Base-by-base conservation (phyloP, 2,113 vertebrate species). In the Lepus americanus region DNA sequence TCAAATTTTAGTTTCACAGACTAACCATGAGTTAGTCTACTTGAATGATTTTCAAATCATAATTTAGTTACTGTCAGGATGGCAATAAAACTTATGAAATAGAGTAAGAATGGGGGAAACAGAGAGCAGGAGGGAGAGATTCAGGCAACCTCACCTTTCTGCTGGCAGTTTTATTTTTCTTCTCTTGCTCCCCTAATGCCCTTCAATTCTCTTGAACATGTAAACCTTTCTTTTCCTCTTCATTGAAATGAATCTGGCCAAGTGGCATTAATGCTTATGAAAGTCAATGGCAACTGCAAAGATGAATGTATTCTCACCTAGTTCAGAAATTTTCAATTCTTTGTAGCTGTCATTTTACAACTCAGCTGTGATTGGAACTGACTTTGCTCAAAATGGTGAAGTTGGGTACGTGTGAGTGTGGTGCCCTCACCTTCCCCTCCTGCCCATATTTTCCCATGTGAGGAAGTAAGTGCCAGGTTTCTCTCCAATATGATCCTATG, bases 51-150 rank as follows among this genome's bases (percentile, higher is more conserved):
- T 97, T 97, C 91, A 93, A 95, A 95, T 91, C 92, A 93, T 95
- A 94, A 96, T 96, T 95, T 96, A 92, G 95, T 78, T 92, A 96
- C 83, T 82, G 96, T 95, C 97, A 91, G 87, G 86, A 82, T 78
- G 89, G 76, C 90, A 89, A 59, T 96, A 96, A 95, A 89, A 95
- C 63, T 72, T 93, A 94, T 49, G 69, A 87, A 94, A 94, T 13
- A 81, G 78, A 95, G 72, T 83, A 85, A 66, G 73, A 77, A 14
- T 67, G 51, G 55, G 74, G 83, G 53, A 89, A 69, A 49, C 59
- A 81, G 91, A 66, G 74, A 87, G 81, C 74, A 80, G 36, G 63
- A 90, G 95, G 94, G 67, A 51, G 83, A 64, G 83, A 91, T 78
- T 87, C 27, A 64, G 88, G 55, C 9, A 66, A 12, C 8, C 72